These are phyloP conservation scores for Nymphalis io DNA, from an alignment of 1,140 invertebrate species.

Conservation along the genomic window DNA sequence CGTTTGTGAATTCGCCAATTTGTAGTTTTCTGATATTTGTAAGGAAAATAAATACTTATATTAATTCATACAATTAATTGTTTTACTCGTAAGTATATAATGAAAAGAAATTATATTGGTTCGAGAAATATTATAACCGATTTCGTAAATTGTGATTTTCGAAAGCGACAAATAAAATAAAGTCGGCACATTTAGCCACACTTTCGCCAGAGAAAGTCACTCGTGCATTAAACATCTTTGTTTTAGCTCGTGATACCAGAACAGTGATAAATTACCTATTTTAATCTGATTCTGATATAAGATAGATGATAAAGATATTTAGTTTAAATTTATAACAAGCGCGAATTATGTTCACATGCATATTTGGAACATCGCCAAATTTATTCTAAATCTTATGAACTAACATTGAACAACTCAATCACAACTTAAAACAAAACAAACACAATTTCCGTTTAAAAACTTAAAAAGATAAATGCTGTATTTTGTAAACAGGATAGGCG, in stretches of 20 bases:
- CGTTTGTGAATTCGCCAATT: slow-evolving; percentile 15
- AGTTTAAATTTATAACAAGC: not conserved
- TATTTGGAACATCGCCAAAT: too few relatives aligned
- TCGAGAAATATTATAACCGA: slow-evolving; percentile 16
- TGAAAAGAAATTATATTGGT: not conserved
- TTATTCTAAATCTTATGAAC: too few relatives aligned
- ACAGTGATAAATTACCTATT: slow-evolving; percentile 47
- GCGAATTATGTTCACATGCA: not conserved
- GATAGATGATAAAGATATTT: slow-evolving; percentile 1
- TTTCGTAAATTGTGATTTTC: slow-evolving; percentile 42
- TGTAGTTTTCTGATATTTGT: not conserved
- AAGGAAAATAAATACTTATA: not conserved
- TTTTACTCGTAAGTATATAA: too few relatives aligned
- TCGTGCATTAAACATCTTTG: slow-evolving; percentile 73
- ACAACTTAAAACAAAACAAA: not conserved
- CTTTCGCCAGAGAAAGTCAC: slow-evolving; percentile 76
- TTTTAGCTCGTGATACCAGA: slow-evolving; percentile 55
- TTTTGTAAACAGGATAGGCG: too few relatives aligned
- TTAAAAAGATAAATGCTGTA: too few relatives aligned
- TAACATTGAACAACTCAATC: not conserved
- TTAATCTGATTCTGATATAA: slow-evolving; percentile 39
- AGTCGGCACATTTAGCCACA: slow-evolving; percentile 64
- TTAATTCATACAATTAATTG: not conserved
- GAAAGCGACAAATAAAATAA: slow-evolving; percentile 70
- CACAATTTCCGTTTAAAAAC: too few relatives aligned